Evolutionary conservation across 2,888 invertebrate genomes (phyloP), one percentile per base, ranked within the genome.

Genomic region (Mimachlamys varia): DNA sequence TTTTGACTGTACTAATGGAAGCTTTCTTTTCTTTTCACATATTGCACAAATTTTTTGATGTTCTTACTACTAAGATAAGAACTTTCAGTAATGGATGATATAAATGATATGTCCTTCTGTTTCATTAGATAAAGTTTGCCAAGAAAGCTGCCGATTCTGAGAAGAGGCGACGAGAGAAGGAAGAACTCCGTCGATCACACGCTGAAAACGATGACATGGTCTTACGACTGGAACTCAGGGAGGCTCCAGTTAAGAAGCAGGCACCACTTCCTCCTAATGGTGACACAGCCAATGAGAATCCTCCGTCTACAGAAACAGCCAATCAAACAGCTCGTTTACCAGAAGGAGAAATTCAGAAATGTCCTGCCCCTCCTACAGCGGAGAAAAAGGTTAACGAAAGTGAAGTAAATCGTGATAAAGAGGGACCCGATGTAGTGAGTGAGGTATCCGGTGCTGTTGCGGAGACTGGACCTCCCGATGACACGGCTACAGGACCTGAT

Each of bases 111-210:
- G 19, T 89, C 27, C 91, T 88, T 92, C 22, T 89, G 27, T 89
- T 87, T 55, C 89, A 91, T 17, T 92, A 95, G 95, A 95, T 95
- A 87, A 95, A 95, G 91, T 90, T 94, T 89, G 94, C 95, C 7
- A 94, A 94, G 90, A 95, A 95, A 89, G 93, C 94, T 90, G 93
- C 93, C 44, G 95, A 95, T 33, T 93, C 93, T 22, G 92, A 93
- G 17, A 95, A 95, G 90, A 93, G 94, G 88, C 90, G 94, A 53
- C 93, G 93, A 88, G 94, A 94, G 88, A 94, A 95, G 33, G 88
- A 94, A 87, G 95, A 95, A 62, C 92, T 93, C 22, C 92, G 93
- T 50, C 93, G 93, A 33, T 87, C 90, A 0, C 87, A 87, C n/a
- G 89, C 90, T 15, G 87, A 88, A 22, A 87, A 88, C 38, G 95